Base-by-base conservation (phyloP, 1,140 invertebrate species). In the Dendroctonus ponderosae region DNA sequence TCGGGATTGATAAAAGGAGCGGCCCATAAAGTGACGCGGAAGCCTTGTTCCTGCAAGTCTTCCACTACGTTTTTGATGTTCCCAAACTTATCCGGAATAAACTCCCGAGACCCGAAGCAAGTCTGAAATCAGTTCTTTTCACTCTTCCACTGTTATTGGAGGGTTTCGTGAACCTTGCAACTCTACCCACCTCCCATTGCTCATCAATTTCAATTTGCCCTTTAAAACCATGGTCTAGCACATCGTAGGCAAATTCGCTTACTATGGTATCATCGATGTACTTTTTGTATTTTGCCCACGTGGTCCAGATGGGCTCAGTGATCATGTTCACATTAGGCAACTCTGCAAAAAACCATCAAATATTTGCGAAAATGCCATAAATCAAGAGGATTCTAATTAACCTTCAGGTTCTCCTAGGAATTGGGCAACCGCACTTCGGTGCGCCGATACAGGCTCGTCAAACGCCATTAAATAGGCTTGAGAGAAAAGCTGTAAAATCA, bases 161-260 rank as follows among this genome's bases (percentile, higher is more conserved):
- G 26, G 26, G 26, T 26, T 26, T 26, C 3, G 3, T 26, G 26
- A 26, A 26, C 26, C 26, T 26, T 3, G 26, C 26, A 26, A 26
- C 26, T 26, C 26, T 26, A 26, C 26, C 26, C 26, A 85, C 86
- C 75, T 96, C 92, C 93, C 93, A 97, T 6, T 89, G 85, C 74
- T 97, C 94, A 74, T 97, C 94, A 51, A 97, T 92, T 81, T 96
- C 93, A 9, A 96, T 65, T 72, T 95, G 92, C 58, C 88, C 85
- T 0, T 85, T 81, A 71, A 93, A 96, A 0, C 85, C 86, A 72
- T 91, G 72, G 0, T 80, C 73, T 0, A 82, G 67, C 54, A 97
- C 94, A 72, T 89, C 82, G 41, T 87, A 64, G 0, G 89, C 91
- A 75, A 89, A 96, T 6, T 88, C 75, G 3, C 86, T 67, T 0